Evolutionary conservation across 2,797 vertebrate genomes (phyloP).

Genomic region (Smutsia temminckii): DNA sequence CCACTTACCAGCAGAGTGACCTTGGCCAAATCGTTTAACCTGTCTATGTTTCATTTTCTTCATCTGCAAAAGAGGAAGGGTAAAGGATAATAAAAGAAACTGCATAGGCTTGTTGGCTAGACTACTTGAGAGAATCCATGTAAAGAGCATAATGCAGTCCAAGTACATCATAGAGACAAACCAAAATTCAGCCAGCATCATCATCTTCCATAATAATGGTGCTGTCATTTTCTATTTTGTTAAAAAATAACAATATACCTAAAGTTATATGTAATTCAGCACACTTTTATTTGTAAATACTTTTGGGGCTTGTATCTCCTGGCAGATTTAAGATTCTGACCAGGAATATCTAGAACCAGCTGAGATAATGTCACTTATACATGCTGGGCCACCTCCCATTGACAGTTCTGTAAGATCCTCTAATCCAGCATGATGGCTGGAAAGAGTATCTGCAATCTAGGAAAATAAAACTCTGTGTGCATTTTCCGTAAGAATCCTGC

Average conservation of each 20-base stretch:
- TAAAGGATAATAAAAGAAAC: not conserved
- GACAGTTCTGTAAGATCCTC: not conserved
- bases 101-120: not conserved
- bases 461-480: not conserved
- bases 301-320: not conserved
- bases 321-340: not conserved
- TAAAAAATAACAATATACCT: not conserved
- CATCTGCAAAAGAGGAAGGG: not conserved
- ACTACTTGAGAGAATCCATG: not conserved
- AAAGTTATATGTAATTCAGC: not conserved
- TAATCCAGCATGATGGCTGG: not conserved
- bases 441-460: not conserved
- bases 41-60: not conserved
- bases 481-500: not conserved
- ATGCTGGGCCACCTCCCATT: too few relatives aligned
- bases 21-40: not conserved
- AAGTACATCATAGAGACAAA: not conserved
- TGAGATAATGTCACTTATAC: not conserved
- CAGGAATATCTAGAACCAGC: not conserved
- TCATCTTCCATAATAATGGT: too few relatives aligned
- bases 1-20: not conserved
- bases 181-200: not conserved
- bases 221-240: not conserved
- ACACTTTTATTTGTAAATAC: not conserved
- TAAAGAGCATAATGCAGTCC: not conserved